Percentiles rank a stretch among this genome's conserved stretches.
These are phyloP conservation scores for Lemur catta DNA, from an alignment of 2,797 vertebrate species.

Conservation along the genomic window DNA sequence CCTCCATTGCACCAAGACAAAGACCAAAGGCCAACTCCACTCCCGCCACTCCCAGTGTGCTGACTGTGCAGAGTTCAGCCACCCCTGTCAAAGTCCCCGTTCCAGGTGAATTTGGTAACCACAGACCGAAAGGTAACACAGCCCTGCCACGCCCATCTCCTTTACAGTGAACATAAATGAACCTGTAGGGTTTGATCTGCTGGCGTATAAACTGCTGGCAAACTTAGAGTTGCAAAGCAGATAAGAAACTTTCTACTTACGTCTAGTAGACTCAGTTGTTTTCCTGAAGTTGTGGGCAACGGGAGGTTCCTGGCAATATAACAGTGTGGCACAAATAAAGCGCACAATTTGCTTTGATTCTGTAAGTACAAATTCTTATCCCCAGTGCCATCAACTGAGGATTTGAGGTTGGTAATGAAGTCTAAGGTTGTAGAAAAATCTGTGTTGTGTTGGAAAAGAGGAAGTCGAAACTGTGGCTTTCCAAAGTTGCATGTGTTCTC, in stretches of 20 bases:
- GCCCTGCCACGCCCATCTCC: neutral
- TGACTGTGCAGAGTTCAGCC: constrained; percentile 91
- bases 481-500: neutral
- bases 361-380: neutral
- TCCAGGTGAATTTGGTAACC: constrained; percentile 87
- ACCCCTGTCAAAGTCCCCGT: constrained; percentile 92
- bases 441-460: neutral
- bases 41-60: constrained; percentile 86
- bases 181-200: neutral
- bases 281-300: neutral
- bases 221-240: neutral
- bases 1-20: constrained; percentile 97
- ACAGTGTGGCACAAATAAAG: neutral
- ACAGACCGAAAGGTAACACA: constrained; percentile 91
- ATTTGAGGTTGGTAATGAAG: neutral
- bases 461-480: neutral
- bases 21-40: constrained; percentile 92
- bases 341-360: neutral
- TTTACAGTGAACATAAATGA: neutral
- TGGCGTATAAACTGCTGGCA: neutral
- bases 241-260: neutral
- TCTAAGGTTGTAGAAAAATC: neutral
- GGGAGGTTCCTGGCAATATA: neutral
- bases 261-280: neutral
- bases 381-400: neutral